Evolutionary conservation across 2,888 invertebrate species (phyloP).

Genomic region (Ochlodes sylvanus): DNA sequence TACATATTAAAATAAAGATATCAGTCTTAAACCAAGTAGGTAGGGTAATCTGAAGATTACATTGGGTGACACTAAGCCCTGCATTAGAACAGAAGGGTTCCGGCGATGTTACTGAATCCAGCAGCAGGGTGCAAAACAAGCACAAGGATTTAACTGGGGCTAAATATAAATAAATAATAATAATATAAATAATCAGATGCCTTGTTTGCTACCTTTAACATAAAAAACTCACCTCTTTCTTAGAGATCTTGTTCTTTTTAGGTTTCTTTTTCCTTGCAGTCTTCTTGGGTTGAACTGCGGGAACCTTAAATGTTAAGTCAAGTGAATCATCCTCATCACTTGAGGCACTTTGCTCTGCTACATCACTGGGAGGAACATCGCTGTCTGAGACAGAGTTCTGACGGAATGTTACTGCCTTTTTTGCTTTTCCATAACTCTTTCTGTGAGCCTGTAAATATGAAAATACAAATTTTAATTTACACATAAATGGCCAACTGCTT

Average conservation of each 20-base stretch:
- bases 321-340: conserved; percentile 66
- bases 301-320: conserved; percentile 70
- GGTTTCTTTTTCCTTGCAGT: conserved; percentile 59
- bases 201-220: neutral
- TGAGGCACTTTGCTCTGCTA: conserved; percentile 44
- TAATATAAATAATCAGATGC: too few relatives aligned
- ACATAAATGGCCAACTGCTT: too few relatives aligned
- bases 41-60: too few relatives aligned
- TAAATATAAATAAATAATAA: too few relatives aligned
- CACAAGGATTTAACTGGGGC: too few relatives aligned
- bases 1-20: too few relatives aligned
- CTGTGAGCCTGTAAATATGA: conserved; percentile 61
- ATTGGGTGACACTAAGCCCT: too few relatives aligned
- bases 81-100: too few relatives aligned
- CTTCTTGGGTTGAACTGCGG: conserved; percentile 60
- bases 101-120: too few relatives aligned
- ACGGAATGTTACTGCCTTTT: conserved; percentile 66
- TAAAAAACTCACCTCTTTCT: conserved; percentile 68
- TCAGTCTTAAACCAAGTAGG: too few relatives aligned
- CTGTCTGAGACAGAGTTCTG: conserved; percentile 56
- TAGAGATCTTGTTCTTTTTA: conserved; percentile 61
- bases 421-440: conserved; percentile 75
- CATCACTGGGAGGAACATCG: conserved; percentile 47
- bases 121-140: too few relatives aligned
- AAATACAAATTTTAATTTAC: neutral